phyloP scores from a whole-genome alignment of 2,797 vertebrate species.

The Ciconia nigra region DNA sequence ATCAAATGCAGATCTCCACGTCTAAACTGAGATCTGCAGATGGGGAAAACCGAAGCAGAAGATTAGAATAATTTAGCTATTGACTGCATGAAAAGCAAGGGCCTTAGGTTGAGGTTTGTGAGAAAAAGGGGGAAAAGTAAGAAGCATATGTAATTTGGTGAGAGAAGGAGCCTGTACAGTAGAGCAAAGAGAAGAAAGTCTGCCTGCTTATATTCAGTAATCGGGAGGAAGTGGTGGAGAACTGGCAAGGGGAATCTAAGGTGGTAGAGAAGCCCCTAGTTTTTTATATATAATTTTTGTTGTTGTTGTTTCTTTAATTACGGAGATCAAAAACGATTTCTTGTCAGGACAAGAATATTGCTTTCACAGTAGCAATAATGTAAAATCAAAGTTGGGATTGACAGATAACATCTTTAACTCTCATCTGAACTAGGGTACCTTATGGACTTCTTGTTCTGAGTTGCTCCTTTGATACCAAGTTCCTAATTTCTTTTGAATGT shows the following conservation, averaged over 20 bases:
- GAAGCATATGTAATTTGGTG: not conserved
- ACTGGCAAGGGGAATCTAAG: not conserved
- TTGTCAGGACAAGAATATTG: not conserved
- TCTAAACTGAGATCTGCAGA: not conserved
- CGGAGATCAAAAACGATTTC: not conserved
- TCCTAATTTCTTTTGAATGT: not conserved
- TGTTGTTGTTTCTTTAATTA: not conserved
- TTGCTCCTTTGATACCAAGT: not conserved
- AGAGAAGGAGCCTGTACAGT: not conserved
- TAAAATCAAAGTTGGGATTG: not conserved
- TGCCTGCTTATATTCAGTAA: not conserved
- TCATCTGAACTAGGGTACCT: not conserved
- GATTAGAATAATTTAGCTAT: not conserved
- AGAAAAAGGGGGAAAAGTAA: not conserved
- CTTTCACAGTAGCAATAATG: not conserved
- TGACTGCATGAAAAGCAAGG: not conserved
- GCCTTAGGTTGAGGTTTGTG: not conserved
- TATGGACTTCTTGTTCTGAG: not conserved
- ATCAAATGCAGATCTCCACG: not conserved
- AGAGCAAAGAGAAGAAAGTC: not conserved
- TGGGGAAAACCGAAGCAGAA: not conserved
- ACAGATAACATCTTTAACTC: not conserved
- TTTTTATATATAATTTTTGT: not conserved
- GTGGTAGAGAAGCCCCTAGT: not conserved
- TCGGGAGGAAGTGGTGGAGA: not conserved